These are phyloP conservation scores for Cygnus buccinator DNA, from an alignment of 2,113 vertebrate genomes.

Conservation along the genomic window DNA sequence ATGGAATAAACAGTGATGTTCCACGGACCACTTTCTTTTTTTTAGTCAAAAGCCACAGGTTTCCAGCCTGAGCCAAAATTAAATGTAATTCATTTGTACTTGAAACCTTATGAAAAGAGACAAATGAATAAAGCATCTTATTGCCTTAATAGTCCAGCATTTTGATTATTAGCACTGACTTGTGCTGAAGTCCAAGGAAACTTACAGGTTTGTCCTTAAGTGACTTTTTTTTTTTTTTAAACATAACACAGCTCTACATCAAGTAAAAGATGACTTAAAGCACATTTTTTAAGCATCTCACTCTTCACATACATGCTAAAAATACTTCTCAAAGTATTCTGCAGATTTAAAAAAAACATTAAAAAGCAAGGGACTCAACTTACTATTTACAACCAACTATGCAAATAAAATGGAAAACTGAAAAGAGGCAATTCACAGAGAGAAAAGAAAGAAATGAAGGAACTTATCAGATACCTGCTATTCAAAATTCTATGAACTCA, in stretches of 20 bases:
- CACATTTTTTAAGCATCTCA: background rate
- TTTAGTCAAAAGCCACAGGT: background rate
- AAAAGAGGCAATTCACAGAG: background rate
- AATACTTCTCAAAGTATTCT: background rate
- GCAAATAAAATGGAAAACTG: background rate
- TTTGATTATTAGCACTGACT: background rate
- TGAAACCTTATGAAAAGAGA: background rate
- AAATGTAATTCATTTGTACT: background rate
- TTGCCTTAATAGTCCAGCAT: background rate
- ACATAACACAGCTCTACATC: background rate
- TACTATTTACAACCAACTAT: background rate
- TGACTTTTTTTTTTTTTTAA: background rate
- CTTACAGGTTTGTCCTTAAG: background rate
- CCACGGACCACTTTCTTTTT: background rate
- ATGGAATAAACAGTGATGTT: background rate
- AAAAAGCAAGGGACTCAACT: background rate
- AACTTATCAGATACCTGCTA: background rate
- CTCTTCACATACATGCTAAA: background rate
- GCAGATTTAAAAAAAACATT: background rate
- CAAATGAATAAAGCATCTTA: background rate
- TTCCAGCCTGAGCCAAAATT: background rate
- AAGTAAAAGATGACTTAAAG: background rate
- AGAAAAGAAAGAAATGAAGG: background rate
- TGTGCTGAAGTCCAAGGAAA: background rate
- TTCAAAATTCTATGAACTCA: background rate